These are phyloP conservation scores for Oreochromis spilurus DNA, from an alignment of 2,113 vertebrate species.

Conservation along the genomic window DNA sequence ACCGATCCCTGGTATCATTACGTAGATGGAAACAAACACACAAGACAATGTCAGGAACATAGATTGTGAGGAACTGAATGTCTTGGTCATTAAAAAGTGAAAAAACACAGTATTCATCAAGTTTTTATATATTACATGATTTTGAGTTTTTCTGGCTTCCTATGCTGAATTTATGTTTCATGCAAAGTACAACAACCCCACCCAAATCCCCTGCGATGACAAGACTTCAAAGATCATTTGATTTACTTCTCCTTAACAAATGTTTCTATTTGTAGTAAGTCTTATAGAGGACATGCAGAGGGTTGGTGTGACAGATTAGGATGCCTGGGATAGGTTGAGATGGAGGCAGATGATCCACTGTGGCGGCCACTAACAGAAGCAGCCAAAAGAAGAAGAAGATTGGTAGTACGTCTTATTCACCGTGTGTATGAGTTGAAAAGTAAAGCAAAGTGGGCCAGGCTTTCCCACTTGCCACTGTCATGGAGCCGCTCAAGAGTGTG, in stretches of 20 bases:
- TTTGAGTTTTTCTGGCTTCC: neutral
- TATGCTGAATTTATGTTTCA: neutral
- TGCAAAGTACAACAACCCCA: neutral
- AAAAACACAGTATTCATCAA: neutral
- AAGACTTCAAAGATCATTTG: neutral
- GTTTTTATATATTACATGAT: neutral
- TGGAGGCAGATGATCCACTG: neutral
- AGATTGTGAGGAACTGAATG: neutral
- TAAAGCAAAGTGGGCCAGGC: slow-evolving; percentile 81
- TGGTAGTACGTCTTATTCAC: slow-evolving; percentile 10
- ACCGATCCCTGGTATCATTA: slow-evolving; percentile 77
- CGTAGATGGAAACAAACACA: neutral
- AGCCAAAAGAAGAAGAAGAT: neutral
- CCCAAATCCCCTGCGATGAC: neutral
- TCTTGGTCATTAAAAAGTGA: neutral
- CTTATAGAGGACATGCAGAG: neutral
- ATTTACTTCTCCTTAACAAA: neutral
- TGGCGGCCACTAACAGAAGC: neutral
- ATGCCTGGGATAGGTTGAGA: neutral
- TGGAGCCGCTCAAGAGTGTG: slow-evolving; percentile 84
- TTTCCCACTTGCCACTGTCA: slow-evolving; percentile 84
- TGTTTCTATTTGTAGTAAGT: neutral
- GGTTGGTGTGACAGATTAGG: neutral
- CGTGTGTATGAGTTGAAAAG: slow-evolving; percentile 81
- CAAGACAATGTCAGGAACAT: neutral